Base-by-base conservation (phyloP, 1,140 invertebrate genomes). In the Hylyphantes graminicola region DNA sequence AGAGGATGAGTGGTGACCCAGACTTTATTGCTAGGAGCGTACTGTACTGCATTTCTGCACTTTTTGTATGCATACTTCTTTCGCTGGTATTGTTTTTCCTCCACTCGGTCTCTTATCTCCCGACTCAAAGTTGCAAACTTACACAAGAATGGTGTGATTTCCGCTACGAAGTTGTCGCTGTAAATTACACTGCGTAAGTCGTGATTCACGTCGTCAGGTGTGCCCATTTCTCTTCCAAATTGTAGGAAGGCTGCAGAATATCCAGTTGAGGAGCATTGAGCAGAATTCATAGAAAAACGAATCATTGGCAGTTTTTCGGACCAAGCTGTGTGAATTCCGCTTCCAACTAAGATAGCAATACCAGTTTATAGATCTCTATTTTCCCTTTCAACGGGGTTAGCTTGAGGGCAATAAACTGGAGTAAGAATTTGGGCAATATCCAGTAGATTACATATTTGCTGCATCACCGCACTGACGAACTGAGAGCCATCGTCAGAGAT, bases 261-360 rank as follows among this genome's bases (percentile, higher is more conserved):
- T 35, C 73, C 73, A 19, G 73, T 63, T 35, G 73, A n/a, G n/a
- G n/a, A n/a, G n/a, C n/a, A n/a, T n/a, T n/a, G n/a, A n/a, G n/a
- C n/a, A n/a, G n/a, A n/a, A n/a, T n/a, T n/a, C n/a, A n/a, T n/a
- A n/a, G n/a, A n/a, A n/a, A n/a, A n/a, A n/a, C n/a, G n/a, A n/a
- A n/a, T n/a, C n/a, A n/a, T n/a, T n/a, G n/a, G n/a, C n/a, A n/a
- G n/a, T n/a, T n/a, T n/a, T n/a, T n/a, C n/a, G n/a, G n/a, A n/a
- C n/a, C n/a, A n/a, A n/a, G n/a, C n/a, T n/a, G n/a, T n/a, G n/a
- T n/a, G n/a, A 48, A 35, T 63, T 54, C 6, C 50, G 35, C 35
- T 57, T 35, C 65, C 63, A 19, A 79, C 76, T 21, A 79, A n/a
- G n/a, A 79, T 67, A 8, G 17, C 76, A 21, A 79, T 63, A 35